Base-by-base conservation (phyloP, 2,113 vertebrate species). In the Podiceps cristatus region DNA sequence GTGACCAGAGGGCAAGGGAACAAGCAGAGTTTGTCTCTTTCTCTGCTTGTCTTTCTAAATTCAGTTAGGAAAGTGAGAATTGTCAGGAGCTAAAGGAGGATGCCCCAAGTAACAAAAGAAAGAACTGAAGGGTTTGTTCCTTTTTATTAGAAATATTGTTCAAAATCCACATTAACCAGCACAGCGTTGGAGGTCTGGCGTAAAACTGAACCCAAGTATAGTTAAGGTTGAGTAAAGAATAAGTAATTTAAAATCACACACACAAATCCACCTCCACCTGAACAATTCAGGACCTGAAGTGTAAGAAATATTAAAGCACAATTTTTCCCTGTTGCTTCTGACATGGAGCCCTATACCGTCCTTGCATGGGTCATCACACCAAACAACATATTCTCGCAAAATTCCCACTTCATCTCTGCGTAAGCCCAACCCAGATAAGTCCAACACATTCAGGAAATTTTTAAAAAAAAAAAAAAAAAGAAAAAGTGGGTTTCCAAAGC, bases 401-500 rank as follows among this genome's bases (percentile, higher is more conserved):
- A 31, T 25, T 53, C 50, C 72, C 66, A 64, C 3, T 42, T 76
- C 53, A 49, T 9, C 33, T 73, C 67, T 49, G 17, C 37, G 4
- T 44, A 28, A 45, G 12, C 13, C 9, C 22, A 35, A 31, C 0
- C 8, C 27, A n/a, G 29, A 5, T 2, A 49, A 35, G 6, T 2
- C 22, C 40, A 16, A 13, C 1, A 71, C 56, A 75, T 6, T 22
- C 40, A 88, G 63, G 35, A 67, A 63, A 59, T 3, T n/a, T n/a
- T n/a, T n/a, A n/a, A 13, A 10, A 5, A 7, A n/a, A 27, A 18
- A 7, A 42, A 13, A 19, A 27, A 31, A 15, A 5, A 28, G 33
- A 25, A 7, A 18, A 1, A 0, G 1, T 10, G 2, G 8, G 10
- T 29, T 72, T 64, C 13, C 31, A 2, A 0, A 86, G 20, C 10